Evolutionary conservation across 2,888 invertebrate genomes (phyloP).

Genomic region (Tuberolachnus salignus): DNA sequence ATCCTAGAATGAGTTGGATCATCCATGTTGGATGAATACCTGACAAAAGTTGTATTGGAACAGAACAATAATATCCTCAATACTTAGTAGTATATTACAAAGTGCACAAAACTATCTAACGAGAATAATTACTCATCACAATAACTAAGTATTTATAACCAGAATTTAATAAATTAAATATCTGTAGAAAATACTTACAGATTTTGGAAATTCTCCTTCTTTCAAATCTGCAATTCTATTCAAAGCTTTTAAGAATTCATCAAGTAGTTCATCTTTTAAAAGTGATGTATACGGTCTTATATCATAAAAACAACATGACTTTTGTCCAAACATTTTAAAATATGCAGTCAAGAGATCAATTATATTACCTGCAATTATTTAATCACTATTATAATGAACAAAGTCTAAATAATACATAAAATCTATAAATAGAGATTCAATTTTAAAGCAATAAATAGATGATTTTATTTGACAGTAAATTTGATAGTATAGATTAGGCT

Average conservation of each 20-base stretch:
- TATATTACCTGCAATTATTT: conserved; percentile 61
- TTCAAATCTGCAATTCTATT: conserved; percentile 43
- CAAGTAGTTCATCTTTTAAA: conserved; percentile 67
- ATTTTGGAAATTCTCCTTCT: conserved; percentile 56
- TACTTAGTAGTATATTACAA: no score
- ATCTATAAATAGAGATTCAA: background rate
- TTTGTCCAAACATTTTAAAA: conserved; percentile 81
- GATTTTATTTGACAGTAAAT: background rate
- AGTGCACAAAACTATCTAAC: no score
- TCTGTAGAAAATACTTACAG: conserved; percentile 59
- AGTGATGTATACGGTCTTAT: conserved; percentile 78
- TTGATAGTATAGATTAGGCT: no score
- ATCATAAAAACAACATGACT: conserved; percentile 85
- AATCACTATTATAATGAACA: background rate
- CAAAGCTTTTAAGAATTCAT: conserved; percentile 55
- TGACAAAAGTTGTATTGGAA: no score
- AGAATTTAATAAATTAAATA: background rate
- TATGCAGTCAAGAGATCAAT: conserved; percentile 78
- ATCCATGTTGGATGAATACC: no score
- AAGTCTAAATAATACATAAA: background rate
- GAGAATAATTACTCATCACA: no score
- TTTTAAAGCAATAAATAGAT: background rate
- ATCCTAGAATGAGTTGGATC: no score
- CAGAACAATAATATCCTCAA: no score
- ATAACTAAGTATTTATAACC: background rate